Percentiles rank a stretch among this genome's conserved stretches.
Conservation (phyloP, 35 echinoderm and acorn worm species). For the Ptychodera flava region DNA sequence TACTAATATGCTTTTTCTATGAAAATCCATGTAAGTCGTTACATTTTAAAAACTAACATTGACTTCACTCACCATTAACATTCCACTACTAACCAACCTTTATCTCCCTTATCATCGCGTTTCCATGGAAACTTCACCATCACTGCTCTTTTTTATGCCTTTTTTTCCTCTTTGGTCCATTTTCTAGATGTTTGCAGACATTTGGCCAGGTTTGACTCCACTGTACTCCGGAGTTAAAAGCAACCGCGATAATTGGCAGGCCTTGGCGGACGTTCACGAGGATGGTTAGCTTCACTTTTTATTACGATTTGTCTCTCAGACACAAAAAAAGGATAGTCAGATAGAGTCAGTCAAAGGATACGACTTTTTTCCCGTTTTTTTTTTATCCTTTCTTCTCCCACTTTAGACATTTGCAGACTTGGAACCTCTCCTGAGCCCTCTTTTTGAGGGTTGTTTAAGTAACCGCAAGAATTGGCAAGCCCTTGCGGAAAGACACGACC, state of each 20-base stretch:
- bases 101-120: no score
- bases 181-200: neutral
- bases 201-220: slow-evolving; percentile 69
- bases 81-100: no score
- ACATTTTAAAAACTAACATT: no score
- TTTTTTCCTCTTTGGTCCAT: neutral
- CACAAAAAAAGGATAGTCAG: no score
- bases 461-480: slow-evolving; percentile 17
- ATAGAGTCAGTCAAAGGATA: no score
- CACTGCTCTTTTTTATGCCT: neutral
- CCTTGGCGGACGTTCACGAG: slow-evolving; percentile 66
- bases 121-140: no score
- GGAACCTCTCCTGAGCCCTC: neutral
- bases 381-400: neutral
- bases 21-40: no score
- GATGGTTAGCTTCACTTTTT: slow-evolving; percentile 74
- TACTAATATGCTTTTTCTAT: no score
- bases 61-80: no score
- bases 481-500: neutral
- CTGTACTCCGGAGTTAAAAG: slow-evolving; percentile 62
- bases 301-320: neutral
- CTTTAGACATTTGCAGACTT: slow-evolving; percentile 12
- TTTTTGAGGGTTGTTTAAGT: slow-evolving; percentile 7
- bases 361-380: neutral
- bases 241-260: slow-evolving; percentile 91